Conservation (phyloP, 2,888 invertebrate genomes). For the Muschampia plurimacula region DNA sequence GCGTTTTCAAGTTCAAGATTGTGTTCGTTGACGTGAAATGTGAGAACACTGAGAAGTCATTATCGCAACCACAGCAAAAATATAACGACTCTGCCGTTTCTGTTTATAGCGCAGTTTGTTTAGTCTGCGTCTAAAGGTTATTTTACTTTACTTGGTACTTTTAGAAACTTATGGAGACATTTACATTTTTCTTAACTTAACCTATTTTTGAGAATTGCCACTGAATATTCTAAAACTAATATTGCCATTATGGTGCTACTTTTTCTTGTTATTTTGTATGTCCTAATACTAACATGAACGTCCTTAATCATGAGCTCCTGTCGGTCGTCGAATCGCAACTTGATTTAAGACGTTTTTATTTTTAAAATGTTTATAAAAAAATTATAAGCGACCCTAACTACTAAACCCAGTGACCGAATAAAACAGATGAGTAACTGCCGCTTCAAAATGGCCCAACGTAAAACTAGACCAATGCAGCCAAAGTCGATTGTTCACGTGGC, state of each 20-base stretch:
- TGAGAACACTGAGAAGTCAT: not conserved
- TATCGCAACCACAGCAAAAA: conserved; percentile 8
- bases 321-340: too few relatives aligned
- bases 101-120: conserved; percentile 11
- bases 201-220: not conserved
- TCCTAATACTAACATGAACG: too few relatives aligned
- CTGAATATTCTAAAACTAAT: not conserved
- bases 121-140: not conserved
- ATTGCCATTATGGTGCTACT: not conserved
- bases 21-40: conserved; percentile 15
- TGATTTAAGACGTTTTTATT: too few relatives aligned
- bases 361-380: too few relatives aligned
- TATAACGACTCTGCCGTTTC: conserved; percentile 4
- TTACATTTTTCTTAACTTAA: not conserved
- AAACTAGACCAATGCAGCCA: too few relatives aligned
- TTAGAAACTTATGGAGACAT: not conserved
- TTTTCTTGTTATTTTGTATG: too few relatives aligned
- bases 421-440: too few relatives aligned
- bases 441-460: too few relatives aligned
- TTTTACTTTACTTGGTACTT: not conserved
- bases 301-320: too few relatives aligned
- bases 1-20: conserved; percentile 31
- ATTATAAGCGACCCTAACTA: too few relatives aligned
- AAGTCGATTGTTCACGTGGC: too few relatives aligned
- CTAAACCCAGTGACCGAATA: too few relatives aligned